phyloP scores from a whole-genome alignment of 2,888 invertebrate genomes.

The Himalopsyche japonica region DNA sequence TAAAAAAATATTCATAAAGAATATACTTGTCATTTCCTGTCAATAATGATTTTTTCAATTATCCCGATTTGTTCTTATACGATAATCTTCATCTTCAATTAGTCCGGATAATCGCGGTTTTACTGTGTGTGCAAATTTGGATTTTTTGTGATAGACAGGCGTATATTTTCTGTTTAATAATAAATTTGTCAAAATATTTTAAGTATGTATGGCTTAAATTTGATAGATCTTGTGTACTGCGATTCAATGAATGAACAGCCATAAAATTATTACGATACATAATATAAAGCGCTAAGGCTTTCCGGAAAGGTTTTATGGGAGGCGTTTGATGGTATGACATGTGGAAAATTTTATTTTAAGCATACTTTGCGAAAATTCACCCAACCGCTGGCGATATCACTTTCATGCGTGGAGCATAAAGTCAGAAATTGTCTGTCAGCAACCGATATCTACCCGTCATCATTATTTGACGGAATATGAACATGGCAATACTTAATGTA shows the following conservation, averaged over 20 bases:
- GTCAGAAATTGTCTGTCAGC: background rate
- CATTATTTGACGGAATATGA: background rate
- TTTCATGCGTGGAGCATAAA: background rate
- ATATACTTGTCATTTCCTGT: no score
- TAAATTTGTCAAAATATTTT: no score
- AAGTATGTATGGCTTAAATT: no score
- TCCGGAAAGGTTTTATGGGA: background rate
- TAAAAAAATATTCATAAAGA: no score
- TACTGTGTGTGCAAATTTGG: no score
- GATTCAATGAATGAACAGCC: background rate
- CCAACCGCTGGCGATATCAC: background rate
- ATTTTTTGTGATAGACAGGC: no score
- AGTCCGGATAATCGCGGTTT: no score
- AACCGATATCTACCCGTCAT: background rate
- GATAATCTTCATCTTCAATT: no score
- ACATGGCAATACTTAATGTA: background rate
- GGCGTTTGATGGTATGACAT: background rate
- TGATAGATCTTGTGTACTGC: no score
- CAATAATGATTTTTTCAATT: no score
- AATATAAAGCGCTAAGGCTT: background rate
- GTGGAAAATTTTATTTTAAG: background rate
- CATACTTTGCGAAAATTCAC: background rate
- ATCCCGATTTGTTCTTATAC: no score
- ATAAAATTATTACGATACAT: background rate
- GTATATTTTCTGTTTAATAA: no score